A percentile compares a stretch with the other conserved stretches of the same genome.
These are phyloP conservation scores for Andrena minutula DNA, from an alignment of 2,888 invertebrate species.

Conservation along the genomic window DNA sequence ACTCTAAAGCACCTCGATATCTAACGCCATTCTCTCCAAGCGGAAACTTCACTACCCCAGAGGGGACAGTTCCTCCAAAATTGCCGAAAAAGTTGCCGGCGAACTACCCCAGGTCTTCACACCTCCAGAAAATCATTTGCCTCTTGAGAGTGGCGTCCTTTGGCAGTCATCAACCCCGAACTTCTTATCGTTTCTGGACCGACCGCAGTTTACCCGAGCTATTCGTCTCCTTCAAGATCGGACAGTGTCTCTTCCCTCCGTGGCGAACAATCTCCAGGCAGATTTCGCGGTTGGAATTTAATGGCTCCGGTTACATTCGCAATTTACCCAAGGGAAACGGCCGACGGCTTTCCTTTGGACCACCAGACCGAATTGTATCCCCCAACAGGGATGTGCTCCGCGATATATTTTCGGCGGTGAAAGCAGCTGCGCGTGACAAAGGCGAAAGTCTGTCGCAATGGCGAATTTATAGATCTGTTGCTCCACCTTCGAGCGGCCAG, in stretches of 20 bases:
- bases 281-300: slow-evolving; percentile 16
- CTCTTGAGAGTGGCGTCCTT: not conserved
- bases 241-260: not conserved
- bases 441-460: not conserved
- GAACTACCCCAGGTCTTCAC: not conserved
- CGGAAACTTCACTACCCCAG: too few species aligned
- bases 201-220: not conserved
- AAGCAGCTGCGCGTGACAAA: not conserved
- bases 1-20: too few species aligned
- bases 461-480: slow-evolving; percentile 6
- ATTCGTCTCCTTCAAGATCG: slow-evolving; percentile 5
- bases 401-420: slow-evolving; percentile 1
- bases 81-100: too few species aligned
- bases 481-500: not conserved
- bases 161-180: not conserved
- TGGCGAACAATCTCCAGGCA: not conserved
- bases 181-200: not conserved
- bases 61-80: too few species aligned
- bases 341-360: not conserved
- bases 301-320: slow-evolving; percentile 11
- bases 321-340: slow-evolving; percentile 27
- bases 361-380: not conserved
- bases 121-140: not conserved
- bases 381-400: not conserved
- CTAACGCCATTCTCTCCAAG: too few species aligned